Conservation (phyloP, 2,888 invertebrate species). For the Pseudolycoriella hygida region DNA sequence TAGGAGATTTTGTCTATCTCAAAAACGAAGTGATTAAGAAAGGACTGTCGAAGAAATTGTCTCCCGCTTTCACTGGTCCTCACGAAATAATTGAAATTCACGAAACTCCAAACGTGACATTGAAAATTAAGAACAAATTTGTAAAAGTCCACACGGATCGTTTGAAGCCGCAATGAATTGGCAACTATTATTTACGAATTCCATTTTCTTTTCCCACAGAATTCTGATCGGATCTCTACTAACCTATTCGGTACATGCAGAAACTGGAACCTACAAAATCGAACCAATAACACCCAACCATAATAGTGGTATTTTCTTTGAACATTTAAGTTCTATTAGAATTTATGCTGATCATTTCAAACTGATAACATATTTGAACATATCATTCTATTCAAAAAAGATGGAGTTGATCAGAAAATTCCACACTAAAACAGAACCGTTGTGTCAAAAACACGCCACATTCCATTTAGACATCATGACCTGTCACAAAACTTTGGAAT, state of each 20-base stretch:
- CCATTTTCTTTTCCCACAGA: too few species aligned
- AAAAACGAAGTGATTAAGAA: constrained; percentile 5
- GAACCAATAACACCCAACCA: constrained; percentile 1
- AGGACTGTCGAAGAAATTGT: constrained; percentile 7
- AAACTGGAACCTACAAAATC: too few species aligned
- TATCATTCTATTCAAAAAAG: constrained; percentile 4
- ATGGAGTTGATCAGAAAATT: constrained; percentile 2
- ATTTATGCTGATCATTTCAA: constrained; percentile 8
- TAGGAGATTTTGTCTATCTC: constrained; percentile 7
- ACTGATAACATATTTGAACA: constrained; percentile 5
- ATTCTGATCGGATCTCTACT: too few species aligned
- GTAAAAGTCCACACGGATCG: constrained; percentile 4
- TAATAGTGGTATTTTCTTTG: constrained; percentile 9
- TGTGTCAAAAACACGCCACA: not conserved
- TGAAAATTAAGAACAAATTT: constrained; percentile 6
- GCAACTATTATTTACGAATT: too few species aligned
- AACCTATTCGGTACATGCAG: too few species aligned
- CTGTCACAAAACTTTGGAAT: too few species aligned
- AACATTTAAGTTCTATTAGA: constrained; percentile 7
- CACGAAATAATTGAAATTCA: constrained; percentile 6
- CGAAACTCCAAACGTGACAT: constrained; percentile 1
- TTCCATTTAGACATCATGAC: not conserved
- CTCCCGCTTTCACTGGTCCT: constrained; percentile 7
- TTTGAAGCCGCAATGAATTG: not conserved
- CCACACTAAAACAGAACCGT: not conserved